Percentiles rank a stretch among this genome's conserved stretches.
These are phyloP conservation scores for Cylas formicarius DNA, from an alignment of 1,140 invertebrate species.

Conservation along the genomic window DNA sequence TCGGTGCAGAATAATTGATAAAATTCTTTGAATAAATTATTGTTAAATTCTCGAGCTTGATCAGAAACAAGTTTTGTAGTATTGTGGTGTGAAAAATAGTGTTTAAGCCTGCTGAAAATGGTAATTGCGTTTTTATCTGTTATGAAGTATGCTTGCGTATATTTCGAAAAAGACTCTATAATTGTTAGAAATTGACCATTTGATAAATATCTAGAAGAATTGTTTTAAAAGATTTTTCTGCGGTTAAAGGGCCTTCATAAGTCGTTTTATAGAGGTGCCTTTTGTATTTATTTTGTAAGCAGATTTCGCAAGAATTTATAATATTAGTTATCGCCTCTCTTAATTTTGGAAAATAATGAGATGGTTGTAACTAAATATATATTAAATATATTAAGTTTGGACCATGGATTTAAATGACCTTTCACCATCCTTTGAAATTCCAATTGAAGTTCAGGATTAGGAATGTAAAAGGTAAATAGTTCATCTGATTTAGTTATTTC, in stretches of 20 bases:
- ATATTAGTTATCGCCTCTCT: slow-evolving; percentile 17
- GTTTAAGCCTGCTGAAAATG: slow-evolving; percentile 23
- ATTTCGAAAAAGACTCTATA: slow-evolving; percentile 32
- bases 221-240: slow-evolving; percentile 25
- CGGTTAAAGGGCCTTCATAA: slow-evolving; percentile 14
- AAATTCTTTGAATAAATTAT: slow-evolving; percentile 26
- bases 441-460: too few relatives aligned
- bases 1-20: slow-evolving; percentile 23
- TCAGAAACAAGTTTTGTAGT: slow-evolving; percentile 25
- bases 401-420: too few relatives aligned
- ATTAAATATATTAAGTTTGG: too few relatives aligned
- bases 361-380: too few relatives aligned
- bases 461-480: too few relatives aligned
- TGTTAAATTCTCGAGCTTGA: slow-evolving; percentile 25
- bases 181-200: slow-evolving; percentile 26
- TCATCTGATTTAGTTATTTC: too few relatives aligned
- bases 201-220: slow-evolving; percentile 26
- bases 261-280: slow-evolving; percentile 19
- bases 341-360: slow-evolving; percentile 25
- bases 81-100: slow-evolving; percentile 24
- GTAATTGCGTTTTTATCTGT: slow-evolving; percentile 15
- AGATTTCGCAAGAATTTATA: slow-evolving; percentile 23
- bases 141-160: slow-evolving; percentile 22
- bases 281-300: slow-evolving; percentile 22
- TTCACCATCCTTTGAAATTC: too few relatives aligned